Percentiles rank a stretch among this genome's conserved stretches.
Conservation (phyloP, 2,888 invertebrate species). For the Phengaris arion region DNA sequence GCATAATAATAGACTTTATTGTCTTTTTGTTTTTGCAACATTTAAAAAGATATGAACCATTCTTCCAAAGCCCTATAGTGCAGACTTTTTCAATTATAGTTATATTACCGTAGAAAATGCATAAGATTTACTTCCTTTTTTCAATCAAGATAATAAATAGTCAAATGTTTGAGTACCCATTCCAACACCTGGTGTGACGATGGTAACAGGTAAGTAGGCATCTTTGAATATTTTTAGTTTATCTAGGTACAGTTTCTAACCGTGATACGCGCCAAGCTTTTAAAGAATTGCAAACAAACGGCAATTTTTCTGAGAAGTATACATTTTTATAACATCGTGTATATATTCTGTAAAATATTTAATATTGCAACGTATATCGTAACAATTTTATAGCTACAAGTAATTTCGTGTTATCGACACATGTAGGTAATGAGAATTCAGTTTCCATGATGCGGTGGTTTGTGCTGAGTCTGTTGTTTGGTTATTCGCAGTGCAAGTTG, state of each 20-base stretch:
- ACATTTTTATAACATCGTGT: background rate
- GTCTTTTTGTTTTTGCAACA: conserved; percentile 3
- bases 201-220: too few species aligned
- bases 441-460: conserved; percentile 23
- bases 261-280: too few species aligned
- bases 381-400: conserved; percentile 8
- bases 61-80: background rate
- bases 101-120: too few species aligned
- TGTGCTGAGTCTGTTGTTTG: conserved; percentile 8
- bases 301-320: background rate
- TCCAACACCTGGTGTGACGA: too few species aligned
- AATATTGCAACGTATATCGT: background rate
- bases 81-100: background rate
- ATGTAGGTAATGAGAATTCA: background rate
- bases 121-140: too few species aligned
- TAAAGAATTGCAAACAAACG: too few species aligned
- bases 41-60: background rate
- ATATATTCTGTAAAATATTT: background rate
- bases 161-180: too few species aligned
- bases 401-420: conserved; percentile 6
- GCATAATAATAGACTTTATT: background rate
- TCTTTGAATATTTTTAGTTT: too few species aligned
- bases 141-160: too few species aligned
- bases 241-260: too few species aligned
- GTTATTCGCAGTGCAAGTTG: conserved; percentile 35